Conservation (phyloP, 2,888 invertebrate genomes). For the Tricholauxania praeusta region DNA sequence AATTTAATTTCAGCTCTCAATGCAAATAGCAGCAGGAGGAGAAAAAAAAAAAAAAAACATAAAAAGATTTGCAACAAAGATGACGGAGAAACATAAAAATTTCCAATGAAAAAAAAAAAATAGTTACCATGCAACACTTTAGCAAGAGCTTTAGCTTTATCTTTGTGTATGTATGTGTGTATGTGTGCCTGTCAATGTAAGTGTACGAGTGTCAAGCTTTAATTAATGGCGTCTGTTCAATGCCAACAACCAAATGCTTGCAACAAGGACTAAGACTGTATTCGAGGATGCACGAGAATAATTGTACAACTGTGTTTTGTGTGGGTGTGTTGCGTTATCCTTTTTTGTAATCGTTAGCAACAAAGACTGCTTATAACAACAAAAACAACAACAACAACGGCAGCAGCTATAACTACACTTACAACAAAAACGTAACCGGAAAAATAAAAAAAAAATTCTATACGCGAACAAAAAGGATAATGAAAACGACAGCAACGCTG, state of each 20-base stretch:
- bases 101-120: not conserved
- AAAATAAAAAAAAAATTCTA: not conserved
- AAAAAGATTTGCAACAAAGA: not conserved
- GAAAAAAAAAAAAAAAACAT: not conserved
- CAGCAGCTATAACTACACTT: not conserved
- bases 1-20: conserved; percentile 23
- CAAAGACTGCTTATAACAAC: conserved; percentile 14
- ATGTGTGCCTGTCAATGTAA: not conserved
- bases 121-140: not conserved
- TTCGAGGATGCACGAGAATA: not conserved
- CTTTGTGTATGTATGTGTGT: not conserved
- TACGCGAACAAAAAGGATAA: not conserved
- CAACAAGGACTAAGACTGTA: not conserved
- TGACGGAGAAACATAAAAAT: not conserved
- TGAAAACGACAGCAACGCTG: too few relatives aligned
- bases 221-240: conserved; percentile 34
- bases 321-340: conserved; percentile 8
- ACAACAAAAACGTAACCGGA: not conserved
- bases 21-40: not conserved
- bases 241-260: conserved; percentile 2
- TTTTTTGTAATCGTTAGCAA: conserved; percentile 18
- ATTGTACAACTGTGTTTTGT: not conserved
- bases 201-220: conserved; percentile 24
- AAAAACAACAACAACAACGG: conserved; percentile 6
- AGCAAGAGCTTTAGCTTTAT: not conserved